These are phyloP conservation scores for Trachemys scripta DNA, from an alignment of 2,113 vertebrate species.

Conservation along the genomic window DNA sequence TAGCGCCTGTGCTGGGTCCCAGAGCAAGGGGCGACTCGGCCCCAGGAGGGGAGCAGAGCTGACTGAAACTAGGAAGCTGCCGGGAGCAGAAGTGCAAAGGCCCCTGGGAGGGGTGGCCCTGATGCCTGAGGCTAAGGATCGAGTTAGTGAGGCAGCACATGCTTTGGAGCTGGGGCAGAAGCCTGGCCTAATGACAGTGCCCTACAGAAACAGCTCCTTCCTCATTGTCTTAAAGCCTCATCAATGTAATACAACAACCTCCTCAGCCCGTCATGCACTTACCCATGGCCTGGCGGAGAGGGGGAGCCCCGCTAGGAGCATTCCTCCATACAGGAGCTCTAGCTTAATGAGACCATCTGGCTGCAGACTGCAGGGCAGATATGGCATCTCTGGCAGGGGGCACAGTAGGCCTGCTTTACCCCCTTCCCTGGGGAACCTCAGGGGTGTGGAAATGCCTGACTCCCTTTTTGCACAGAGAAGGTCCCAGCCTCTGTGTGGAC, in stretches of 20 bases:
- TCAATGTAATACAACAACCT: neutral
- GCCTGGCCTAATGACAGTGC: too few species aligned
- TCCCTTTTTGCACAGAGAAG: neutral
- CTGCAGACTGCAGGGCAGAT: neutral
- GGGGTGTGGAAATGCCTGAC: neutral
- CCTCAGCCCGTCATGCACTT: neutral
- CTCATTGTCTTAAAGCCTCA: neutral
- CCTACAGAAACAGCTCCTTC: neutral
- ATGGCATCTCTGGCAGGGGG: neutral
- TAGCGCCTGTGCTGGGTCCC: neutral
- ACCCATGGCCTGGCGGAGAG: neutral
- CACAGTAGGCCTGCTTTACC: too few species aligned
- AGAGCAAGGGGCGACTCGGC: too few species aligned
- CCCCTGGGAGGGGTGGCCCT: neutral
- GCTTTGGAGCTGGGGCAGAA: too few species aligned
- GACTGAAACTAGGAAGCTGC: neutral
- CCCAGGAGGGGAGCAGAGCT: neutral
- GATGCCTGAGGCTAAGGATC: neutral
- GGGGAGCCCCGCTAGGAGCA: neutral
- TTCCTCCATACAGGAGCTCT: neutral
- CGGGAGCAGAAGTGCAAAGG: neutral
- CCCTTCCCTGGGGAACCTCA: neutral
- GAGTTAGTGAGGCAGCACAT: too few species aligned
- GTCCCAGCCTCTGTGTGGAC: neutral
- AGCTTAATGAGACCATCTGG: neutral